Percentiles rank a stretch among this genome's conserved stretches.
Evolutionary conservation across 2,797 vertebrate genomes (phyloP).

Genomic region (Rhinella marina): DNA sequence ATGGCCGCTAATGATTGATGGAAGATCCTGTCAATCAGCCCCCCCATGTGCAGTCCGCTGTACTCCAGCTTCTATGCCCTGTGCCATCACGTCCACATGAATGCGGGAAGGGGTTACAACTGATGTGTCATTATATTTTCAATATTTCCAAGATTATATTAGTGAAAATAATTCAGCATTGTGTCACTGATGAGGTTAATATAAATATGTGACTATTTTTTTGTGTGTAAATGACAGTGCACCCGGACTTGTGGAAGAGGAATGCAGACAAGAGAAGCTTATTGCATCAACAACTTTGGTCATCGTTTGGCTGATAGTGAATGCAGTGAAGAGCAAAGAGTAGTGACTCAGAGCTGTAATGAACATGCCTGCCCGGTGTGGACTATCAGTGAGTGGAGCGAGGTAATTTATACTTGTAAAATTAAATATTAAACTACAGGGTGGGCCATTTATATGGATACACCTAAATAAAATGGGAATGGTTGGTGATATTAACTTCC

Average conservation of each 20-base stretch:
- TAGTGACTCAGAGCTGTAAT: slow-evolving; percentile 80
- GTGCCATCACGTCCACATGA: too few relatives aligned
- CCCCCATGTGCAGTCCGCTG: too few relatives aligned
- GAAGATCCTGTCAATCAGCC: too few relatives aligned
- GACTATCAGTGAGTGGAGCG: slow-evolving; percentile 89
- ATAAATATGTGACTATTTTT: neutral
- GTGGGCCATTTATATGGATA: too few relatives aligned
- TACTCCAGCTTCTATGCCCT: too few relatives aligned
- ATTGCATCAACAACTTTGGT: slow-evolving; percentile 89
- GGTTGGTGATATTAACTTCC: too few relatives aligned
- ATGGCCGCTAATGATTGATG: too few relatives aligned
- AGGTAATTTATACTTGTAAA: slow-evolving; percentile 76
- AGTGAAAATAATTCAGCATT: neutral
- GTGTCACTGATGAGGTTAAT: neutral
- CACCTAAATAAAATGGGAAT: too few relatives aligned
- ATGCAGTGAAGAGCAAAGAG: slow-evolving; percentile 79
- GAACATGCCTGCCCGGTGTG: slow-evolving; percentile 88
- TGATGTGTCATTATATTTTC: neutral
- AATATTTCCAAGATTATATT: neutral
- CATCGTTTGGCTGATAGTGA: slow-evolving; percentile 83
- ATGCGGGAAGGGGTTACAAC: too few relatives aligned
- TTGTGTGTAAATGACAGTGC: slow-evolving; percentile 76
- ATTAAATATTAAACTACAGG: neutral
- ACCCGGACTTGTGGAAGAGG: slow-evolving; percentile 89
- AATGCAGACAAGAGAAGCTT: slow-evolving; percentile 83